These are phyloP conservation scores for Zonotrichia leucophrys DNA, from an alignment of 2,113 vertebrate genomes.

Conservation along the genomic window DNA sequence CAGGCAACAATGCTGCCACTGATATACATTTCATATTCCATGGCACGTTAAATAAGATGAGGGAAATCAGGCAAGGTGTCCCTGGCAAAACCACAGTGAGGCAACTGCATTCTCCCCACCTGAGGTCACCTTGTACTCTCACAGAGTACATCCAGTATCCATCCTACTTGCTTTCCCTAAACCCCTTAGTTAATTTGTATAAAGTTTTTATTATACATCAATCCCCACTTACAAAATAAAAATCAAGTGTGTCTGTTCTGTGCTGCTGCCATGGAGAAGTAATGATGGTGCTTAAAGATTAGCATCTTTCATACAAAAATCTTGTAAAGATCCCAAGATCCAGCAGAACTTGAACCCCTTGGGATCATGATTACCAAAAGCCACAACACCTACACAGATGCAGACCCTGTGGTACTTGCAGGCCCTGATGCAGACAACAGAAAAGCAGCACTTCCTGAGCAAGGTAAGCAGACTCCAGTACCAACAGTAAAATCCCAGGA, in stretches of 20 bases:
- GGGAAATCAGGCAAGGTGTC: background rate
- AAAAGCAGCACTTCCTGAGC: background rate
- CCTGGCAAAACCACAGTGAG: background rate
- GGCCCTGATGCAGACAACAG: accelerated
- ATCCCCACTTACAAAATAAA: background rate
- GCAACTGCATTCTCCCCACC: background rate
- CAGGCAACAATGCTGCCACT: background rate
- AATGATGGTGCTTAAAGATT: background rate
- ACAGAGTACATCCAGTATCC: background rate
- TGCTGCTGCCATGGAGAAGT: background rate
- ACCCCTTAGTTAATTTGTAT: background rate
- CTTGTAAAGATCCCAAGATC: background rate
- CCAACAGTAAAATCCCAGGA: background rate
- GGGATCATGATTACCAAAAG: background rate
- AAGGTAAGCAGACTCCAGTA: background rate
- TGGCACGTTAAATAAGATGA: background rate
- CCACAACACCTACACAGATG: background rate
- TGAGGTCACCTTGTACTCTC: background rate
- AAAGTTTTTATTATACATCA: background rate
- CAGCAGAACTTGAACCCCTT: background rate
- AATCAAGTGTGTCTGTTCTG: background rate
- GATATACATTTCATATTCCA: background rate
- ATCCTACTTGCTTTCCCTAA: background rate
- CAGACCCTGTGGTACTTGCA: background rate
- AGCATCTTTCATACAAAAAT: background rate